phyloP scores from a whole-genome alignment of 2,888 invertebrate genomes.

The Eupithecia exiguata region DNA sequence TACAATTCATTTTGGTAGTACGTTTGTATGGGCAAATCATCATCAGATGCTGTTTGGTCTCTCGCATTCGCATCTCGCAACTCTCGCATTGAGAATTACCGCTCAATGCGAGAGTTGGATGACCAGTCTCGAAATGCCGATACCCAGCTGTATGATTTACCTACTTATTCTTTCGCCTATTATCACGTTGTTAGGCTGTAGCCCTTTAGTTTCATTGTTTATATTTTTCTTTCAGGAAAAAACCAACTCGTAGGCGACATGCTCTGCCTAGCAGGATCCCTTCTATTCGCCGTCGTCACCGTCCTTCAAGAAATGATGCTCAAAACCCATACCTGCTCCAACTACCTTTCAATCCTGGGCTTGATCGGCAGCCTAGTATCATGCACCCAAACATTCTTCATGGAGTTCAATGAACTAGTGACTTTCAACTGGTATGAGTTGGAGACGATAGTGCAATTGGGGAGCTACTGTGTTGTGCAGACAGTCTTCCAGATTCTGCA shows the following conservation, averaged over 20 bases:
- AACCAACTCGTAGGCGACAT: slow-evolving; percentile 92
- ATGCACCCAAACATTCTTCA: slow-evolving; percentile 90
- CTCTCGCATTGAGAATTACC: neutral
- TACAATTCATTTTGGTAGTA: no score
- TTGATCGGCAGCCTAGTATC: slow-evolving; percentile 91
- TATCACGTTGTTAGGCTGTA: no score
- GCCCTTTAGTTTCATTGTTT: neutral
- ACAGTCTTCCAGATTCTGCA: slow-evolving; percentile 90
- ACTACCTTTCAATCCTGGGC: slow-evolving; percentile 92
- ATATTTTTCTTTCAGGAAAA: slow-evolving; percentile 82
- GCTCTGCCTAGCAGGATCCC: slow-evolving; percentile 90
- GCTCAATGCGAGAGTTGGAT: no score
- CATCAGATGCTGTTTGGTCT: no score
- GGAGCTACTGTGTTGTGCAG: slow-evolving; percentile 88
- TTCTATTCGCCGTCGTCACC: slow-evolving; percentile 91
- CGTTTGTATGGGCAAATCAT: no score
- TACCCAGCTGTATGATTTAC: neutral
- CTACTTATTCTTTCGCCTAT: no score
- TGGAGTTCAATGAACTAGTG: slow-evolving; percentile 88
- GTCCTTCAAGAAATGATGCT: slow-evolving; percentile 92
- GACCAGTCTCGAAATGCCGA: neutral
- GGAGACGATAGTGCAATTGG: slow-evolving; percentile 84
- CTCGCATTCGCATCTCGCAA: no score
- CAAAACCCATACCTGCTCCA: slow-evolving; percentile 89
- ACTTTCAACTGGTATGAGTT: slow-evolving; percentile 88